A percentile compares a stretch with the other conserved stretches of the same genome.
Evolutionary conservation across 2,888 invertebrate genomes (phyloP).

Genomic region (Ornithoptera priamus): DNA sequence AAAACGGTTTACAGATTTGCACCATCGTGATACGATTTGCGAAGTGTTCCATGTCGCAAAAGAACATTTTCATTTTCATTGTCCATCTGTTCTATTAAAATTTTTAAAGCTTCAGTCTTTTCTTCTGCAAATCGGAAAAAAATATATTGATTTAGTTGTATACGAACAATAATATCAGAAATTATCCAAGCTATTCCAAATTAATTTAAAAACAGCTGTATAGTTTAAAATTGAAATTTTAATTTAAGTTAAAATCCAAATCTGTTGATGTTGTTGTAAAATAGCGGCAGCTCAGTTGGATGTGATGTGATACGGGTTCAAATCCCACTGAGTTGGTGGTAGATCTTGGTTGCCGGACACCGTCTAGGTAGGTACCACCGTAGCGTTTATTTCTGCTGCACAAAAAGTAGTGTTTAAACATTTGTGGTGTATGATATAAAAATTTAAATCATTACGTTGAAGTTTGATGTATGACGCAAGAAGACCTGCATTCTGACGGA

Average conservation of each 20-base stretch:
- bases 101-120: conserved; percentile 56
- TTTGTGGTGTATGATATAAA: not conserved
- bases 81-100: conserved; percentile 52
- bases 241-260: too few relatives aligned
- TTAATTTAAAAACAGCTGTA: too few relatives aligned
- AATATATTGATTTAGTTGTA: not conserved
- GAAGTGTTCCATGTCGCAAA: conserved; percentile 60
- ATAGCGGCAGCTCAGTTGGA: too few relatives aligned
- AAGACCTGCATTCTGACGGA: conserved; percentile 46
- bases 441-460: conserved; percentile 46
- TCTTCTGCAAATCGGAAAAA: conserved; percentile 42
- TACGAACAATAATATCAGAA: too few relatives aligned
- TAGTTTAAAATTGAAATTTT: too few relatives aligned
- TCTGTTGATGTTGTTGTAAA: too few relatives aligned
- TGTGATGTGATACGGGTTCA: too few relatives aligned
- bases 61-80: conserved; percentile 48
- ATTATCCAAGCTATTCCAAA: too few relatives aligned
- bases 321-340: too few relatives aligned
- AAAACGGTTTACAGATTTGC: conserved; percentile 49
- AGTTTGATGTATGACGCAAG: conserved; percentile 55
- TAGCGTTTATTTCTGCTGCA: too few relatives aligned
- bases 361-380: too few relatives aligned
- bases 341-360: too few relatives aligned
- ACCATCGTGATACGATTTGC: conserved; percentile 56
- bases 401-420: not conserved